Percentiles rank a stretch among this genome's conserved stretches.
Conservation (phyloP, 2,113 vertebrate species). For the Ahaetulla prasina region DNA sequence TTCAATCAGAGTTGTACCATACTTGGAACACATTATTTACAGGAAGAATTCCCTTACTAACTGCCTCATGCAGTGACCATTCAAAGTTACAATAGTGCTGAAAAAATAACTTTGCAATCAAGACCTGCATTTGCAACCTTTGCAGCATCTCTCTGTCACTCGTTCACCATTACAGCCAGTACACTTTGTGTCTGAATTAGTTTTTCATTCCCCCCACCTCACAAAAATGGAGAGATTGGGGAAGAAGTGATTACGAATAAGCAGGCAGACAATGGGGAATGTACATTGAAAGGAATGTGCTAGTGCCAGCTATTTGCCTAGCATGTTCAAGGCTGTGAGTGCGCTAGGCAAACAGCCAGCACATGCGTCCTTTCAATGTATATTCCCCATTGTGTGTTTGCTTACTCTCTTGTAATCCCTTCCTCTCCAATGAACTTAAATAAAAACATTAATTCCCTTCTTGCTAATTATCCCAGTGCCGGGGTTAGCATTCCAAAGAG, state of each 20-base stretch:
- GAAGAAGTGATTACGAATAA: background rate
- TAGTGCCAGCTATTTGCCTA: background rate
- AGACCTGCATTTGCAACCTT: background rate
- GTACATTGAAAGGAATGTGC: background rate
- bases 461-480: background rate
- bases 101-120: background rate
- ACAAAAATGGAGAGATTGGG: background rate
- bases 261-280: background rate
- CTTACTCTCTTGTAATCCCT: background rate
- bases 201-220: background rate
- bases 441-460: background rate
- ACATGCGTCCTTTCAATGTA: background rate
- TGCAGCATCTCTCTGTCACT: background rate
- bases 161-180: background rate
- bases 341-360: background rate
- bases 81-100: background rate
- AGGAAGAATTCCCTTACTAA: background rate
- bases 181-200: background rate
- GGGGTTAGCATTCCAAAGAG: background rate
- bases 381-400: background rate
- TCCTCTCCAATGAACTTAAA: background rate
- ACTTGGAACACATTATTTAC: background rate
- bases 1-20: background rate
- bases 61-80: background rate
- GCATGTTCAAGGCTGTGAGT: background rate